Conservation (phyloP, 2,888 invertebrate genomes). For the Tenthredo amoena region DNA sequence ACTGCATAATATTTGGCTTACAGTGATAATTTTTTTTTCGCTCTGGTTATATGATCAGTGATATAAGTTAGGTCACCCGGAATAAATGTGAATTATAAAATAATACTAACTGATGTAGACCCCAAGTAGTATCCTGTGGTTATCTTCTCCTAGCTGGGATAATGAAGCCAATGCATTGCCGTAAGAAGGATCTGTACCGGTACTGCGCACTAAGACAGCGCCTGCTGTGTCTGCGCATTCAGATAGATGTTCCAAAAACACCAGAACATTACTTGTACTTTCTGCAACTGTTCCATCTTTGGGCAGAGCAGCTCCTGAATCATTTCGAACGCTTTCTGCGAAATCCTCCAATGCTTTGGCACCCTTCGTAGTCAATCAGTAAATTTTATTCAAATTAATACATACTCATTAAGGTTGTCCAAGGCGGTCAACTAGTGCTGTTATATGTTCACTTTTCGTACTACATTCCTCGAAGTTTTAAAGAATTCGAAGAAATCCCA, state of each 20-base stretch:
- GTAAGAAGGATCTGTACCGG: constrained; percentile 80
- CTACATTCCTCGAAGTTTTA: not conserved
- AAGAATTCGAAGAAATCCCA: not conserved
- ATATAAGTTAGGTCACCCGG: not conserved
- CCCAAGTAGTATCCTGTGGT: constrained; percentile 85
- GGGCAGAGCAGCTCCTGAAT: constrained; percentile 90
- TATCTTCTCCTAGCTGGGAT: constrained; percentile 80
- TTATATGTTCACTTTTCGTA: too few relatives aligned
- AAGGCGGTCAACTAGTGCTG: too few relatives aligned
- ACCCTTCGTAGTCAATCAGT: constrained; percentile 81
- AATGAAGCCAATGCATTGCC: constrained; percentile 80
- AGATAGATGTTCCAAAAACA: constrained; percentile 93
- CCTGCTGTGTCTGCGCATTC: constrained; percentile 89
- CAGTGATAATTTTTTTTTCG: not conserved
- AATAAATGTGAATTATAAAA: constrained; percentile 12
- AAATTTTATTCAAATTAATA: constrained; percentile 37
- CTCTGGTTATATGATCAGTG: not conserved
- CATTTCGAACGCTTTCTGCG: constrained; percentile 91
- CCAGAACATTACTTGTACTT: constrained; percentile 95
- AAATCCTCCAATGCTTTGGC: constrained; percentile 95
- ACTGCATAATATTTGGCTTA: not conserved
- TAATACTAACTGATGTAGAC: constrained; percentile 88
- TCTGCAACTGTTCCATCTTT: constrained; percentile 99
- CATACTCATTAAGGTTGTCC: not conserved
- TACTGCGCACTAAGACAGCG: constrained; percentile 80